Evolutionary conservation across 1,140 invertebrate species (phyloP), one percentile per base, ranked within the genome.

Genomic region (Drosophila elegans): DNA sequence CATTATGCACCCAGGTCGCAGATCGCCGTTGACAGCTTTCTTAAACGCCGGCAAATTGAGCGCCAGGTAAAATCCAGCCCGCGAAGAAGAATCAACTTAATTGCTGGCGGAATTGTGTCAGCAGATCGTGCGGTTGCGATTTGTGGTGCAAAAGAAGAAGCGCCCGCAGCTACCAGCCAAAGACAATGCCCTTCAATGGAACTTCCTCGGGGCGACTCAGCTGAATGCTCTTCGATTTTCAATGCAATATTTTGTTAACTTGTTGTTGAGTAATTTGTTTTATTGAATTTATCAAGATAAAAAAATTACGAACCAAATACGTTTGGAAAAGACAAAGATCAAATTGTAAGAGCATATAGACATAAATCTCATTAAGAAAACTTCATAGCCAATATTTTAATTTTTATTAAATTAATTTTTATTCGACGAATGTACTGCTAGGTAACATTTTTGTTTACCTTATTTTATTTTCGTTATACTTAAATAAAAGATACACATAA

Each of bases 61-160:
- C 69, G 25, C 42, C 41, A 27, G 12, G 41, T 34, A 7, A 48
- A 46, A 44, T 11, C 54, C 44, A 45, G 61, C 62, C 39, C 45
- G 45, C 48, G 39, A 61, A 51, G 67, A 51, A 69, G 77, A 77
- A 77, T 85, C 76, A 76, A 89, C 60, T 88, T 89, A 88, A 88
- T 88, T 90, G 84, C 85, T 84, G 9, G 57, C 60, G 77, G 85
- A 89, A 89, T 90, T 89, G 84, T 89, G 84, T 89, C 84, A 89
- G 80, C 77, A 72, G 84, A 89, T 89, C 62, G 84, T 84, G 84
- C 69, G 57, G 66, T 51, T 49, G 51, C 64, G 82, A 85, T 74
- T 48, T 48, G 29, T 34, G 48, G 1, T 1, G 82, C 64, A 64
- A 42, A 67, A 53, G 44, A 46, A 51, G 9, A n/a, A 27, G 46